phyloP scores from a whole-genome alignment of 2,113 vertebrate species.

The Rhadina sibilatrix region DNA sequence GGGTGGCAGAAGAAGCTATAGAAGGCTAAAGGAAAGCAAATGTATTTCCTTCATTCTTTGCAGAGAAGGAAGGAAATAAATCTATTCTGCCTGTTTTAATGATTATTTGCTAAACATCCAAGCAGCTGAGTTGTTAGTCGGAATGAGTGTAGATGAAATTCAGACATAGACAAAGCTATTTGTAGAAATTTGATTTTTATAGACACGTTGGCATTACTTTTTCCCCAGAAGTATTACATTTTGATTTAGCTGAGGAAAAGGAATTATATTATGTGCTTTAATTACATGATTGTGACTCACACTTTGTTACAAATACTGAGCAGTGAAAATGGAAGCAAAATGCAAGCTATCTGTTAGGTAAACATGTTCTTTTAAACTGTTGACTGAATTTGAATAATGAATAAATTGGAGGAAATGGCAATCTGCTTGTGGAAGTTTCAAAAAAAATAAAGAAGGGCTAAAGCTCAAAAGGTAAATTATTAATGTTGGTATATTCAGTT shows the following conservation, averaged over 20 bases:
- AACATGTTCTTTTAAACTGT: slow-evolving; percentile 39
- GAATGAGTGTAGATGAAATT: neutral
- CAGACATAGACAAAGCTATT: neutral
- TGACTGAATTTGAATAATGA: slow-evolving; percentile 43
- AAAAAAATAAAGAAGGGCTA: neutral
- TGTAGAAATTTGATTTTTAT: neutral
- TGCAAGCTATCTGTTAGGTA: slow-evolving; percentile 8
- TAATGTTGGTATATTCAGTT: slow-evolving; percentile 20
- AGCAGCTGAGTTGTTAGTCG: neutral
- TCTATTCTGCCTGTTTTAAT: neutral
- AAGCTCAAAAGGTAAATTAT: slow-evolving; percentile 47
- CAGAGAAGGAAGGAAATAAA: neutral
- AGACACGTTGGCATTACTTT: neutral
- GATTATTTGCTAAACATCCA: neutral
- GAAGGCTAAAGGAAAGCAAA: neutral
- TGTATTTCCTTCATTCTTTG: neutral
- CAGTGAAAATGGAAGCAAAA: slow-evolving; percentile 17
- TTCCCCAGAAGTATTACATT: neutral
- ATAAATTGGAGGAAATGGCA: slow-evolving; percentile 24
- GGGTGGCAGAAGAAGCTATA: neutral
- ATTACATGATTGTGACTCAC: neutral
- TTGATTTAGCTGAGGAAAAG: neutral
- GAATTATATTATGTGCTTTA: neutral
- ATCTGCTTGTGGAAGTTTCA: neutral
- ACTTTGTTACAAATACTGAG: neutral